A percentile compares a stretch with the other conserved stretches of the same genome.
These are phyloP conservation scores for Cervus canadensis DNA, from an alignment of 2,113 vertebrate genomes.

Conservation along the genomic window DNA sequence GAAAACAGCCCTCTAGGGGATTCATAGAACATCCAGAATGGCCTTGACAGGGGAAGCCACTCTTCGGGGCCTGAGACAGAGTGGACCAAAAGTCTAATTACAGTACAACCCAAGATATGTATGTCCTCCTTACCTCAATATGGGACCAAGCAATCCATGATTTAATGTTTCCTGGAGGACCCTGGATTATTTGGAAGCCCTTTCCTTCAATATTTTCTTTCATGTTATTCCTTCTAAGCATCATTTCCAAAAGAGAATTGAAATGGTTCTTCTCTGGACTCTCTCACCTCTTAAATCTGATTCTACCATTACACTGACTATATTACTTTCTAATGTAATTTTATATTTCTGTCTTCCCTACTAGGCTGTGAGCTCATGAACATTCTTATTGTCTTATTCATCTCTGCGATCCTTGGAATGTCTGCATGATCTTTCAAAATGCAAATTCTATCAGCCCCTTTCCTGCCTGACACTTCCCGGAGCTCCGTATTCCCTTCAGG, in stretches of 20 bases:
- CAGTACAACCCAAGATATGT: background rate
- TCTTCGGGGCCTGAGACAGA: background rate
- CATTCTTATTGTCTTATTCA: background rate
- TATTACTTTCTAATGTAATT: background rate
- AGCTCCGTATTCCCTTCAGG: background rate
- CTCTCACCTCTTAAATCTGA: background rate
- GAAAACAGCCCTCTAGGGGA: background rate
- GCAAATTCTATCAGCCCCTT: background rate
- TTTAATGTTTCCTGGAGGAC: background rate
- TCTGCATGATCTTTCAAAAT: constrained; percentile 7
- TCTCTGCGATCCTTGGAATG: background rate
- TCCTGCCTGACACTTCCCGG: background rate
- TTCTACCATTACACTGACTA: background rate
- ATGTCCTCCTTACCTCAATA: background rate
- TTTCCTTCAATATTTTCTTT: background rate
- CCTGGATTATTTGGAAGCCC: background rate
- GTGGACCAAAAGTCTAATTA: background rate
- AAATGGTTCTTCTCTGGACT: background rate
- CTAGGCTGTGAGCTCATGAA: background rate
- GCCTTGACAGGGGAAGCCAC: background rate
- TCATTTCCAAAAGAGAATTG: background rate
- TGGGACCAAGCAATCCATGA: background rate
- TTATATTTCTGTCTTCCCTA: background rate
- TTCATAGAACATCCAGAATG: background rate
- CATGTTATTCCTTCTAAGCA: background rate